Evolutionary conservation across 2,113 vertebrate genomes (phyloP).

Genomic region (Malaclemys terrapin): DNA sequence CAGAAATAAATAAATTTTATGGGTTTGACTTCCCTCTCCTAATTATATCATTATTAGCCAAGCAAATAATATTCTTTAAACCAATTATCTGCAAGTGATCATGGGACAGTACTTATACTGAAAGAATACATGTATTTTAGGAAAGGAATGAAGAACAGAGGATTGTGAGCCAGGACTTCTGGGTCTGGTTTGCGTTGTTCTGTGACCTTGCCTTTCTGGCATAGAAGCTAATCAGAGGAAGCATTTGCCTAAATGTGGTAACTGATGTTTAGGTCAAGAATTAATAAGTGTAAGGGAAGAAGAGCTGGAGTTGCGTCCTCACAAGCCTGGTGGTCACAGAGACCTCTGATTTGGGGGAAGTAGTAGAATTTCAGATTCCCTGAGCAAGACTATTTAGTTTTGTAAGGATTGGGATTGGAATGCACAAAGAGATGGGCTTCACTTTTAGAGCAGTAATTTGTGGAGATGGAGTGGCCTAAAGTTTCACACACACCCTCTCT

Average conservation of each 20-base stretch:
- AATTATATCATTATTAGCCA: not conserved
- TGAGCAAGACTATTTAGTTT: not conserved
- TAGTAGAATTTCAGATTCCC: not conserved
- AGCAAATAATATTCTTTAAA: not conserved
- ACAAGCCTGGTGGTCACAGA: not conserved
- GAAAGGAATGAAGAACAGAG: not conserved
- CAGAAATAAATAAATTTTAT: too few species aligned
- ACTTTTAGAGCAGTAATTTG: not conserved
- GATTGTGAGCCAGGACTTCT: not conserved
- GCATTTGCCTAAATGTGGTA: not conserved
- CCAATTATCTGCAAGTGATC: not conserved
- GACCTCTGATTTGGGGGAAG: not conserved
- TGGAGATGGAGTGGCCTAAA: too few species aligned
- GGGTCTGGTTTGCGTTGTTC: not conserved
- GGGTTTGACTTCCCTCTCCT: not conserved
- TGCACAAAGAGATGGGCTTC: not conserved
- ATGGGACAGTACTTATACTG: not conserved
- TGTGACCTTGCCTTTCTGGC: not conserved
- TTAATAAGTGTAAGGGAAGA: fast-evolving
- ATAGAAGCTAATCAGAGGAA: not conserved
- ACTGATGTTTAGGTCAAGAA: not conserved
- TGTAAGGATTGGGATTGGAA: not conserved
- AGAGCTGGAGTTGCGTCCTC: not conserved
- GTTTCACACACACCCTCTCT: not conserved
- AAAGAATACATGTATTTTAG: not conserved